A percentile compares a stretch with the other conserved stretches of the same genome.
Evolutionary conservation across 2,888 invertebrate species (phyloP).

Genomic region (Drosophila demipolita): DNA sequence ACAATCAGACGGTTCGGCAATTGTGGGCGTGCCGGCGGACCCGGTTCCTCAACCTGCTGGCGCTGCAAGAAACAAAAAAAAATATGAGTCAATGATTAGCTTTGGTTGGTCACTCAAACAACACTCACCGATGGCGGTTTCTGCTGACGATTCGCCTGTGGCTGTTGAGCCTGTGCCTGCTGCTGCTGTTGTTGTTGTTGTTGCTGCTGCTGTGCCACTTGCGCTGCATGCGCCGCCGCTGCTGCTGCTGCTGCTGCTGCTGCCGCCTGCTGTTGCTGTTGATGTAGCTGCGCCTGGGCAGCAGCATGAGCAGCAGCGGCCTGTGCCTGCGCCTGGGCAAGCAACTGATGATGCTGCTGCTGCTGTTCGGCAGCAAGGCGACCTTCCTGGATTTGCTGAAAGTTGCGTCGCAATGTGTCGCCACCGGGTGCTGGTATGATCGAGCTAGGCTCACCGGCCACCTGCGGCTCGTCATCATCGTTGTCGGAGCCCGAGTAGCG

Average conservation of each 20-base stretch:
- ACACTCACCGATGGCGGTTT: constrained; percentile 84
- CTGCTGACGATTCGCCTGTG: constrained; percentile 87
- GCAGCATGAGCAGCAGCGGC: constrained; percentile 63
- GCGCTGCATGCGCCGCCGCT: constrained; percentile 83
- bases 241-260: constrained; percentile 85
- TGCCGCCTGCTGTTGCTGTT: constrained; percentile 85
- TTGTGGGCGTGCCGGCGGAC: constrained; percentile 94
- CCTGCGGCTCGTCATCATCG: constrained; percentile 96
- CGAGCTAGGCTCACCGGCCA: constrained; percentile 97
- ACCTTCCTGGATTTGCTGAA: constrained; percentile 97
- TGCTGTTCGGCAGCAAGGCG: constrained; percentile 88
- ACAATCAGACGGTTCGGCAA: constrained; percentile 96
- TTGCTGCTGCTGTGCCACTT: constrained; percentile 72
- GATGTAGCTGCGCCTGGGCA: constrained; percentile 85
- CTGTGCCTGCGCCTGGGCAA: constrained; percentile 69
- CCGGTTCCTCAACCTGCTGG: constrained; percentile 90
- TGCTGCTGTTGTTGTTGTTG: constrained; percentile 80
- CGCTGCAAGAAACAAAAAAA: constrained; percentile 56
- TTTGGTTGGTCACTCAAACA: neutral
- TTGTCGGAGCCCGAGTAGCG: constrained; percentile 98
- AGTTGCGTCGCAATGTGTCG: constrained; percentile 97
- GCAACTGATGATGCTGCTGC: constrained; percentile 84
- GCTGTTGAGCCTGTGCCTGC: constrained; percentile 85
- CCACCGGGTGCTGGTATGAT: constrained; percentile 95
- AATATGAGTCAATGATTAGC: neutral